phyloP scores from a whole-genome alignment of 2,113 vertebrate genomes.

The Cepphus grylle region DNA sequence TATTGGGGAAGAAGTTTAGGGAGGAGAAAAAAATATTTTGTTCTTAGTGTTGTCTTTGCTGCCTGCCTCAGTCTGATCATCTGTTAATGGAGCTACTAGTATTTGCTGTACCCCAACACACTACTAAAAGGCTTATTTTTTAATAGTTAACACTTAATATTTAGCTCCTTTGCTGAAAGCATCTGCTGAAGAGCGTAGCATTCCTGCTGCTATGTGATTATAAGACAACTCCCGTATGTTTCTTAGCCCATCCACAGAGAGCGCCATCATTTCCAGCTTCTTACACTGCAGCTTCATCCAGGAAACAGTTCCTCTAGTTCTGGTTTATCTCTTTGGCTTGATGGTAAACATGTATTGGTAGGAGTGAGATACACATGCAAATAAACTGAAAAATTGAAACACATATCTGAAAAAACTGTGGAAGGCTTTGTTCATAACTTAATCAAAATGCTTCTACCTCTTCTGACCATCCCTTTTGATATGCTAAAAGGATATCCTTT shows the following conservation, averaged over 20 bases:
- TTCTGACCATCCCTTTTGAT: not conserved
- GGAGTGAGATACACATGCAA: not conserved
- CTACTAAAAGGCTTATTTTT: not conserved
- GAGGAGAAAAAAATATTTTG: not conserved
- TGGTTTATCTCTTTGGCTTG: not conserved
- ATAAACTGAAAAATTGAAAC: not conserved
- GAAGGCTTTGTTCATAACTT: not conserved
- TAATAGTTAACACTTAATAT: not conserved
- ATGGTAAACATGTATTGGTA: not conserved
- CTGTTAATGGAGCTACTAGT: not conserved
- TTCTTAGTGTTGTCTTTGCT: not conserved
- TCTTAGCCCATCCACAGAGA: not conserved
- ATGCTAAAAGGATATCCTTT: not conserved
- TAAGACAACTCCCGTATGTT: accelerated
- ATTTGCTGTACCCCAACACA: not conserved
- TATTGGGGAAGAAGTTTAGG: not conserved
- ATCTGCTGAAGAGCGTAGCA: not conserved
- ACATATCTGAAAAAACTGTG: not conserved
- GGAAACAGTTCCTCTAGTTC: not conserved
- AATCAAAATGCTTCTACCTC: not conserved
- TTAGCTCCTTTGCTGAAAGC: not conserved
- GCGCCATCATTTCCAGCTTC: not conserved
- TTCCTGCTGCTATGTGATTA: not conserved
- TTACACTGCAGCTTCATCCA: not conserved
- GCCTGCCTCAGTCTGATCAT: not conserved